A percentile compares a stretch with the other conserved stretches of the same genome.
These are phyloP conservation scores for rat (Rattus norvegicus) DNA, from an alignment of 2,113 vertebrate genomes.

Conservation along the genomic window GRCr8 NC_086021.1:81544501-81545000, in stretches of 20 bases:
- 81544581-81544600: neutral
- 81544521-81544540: neutral
- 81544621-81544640: neutral
- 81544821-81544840: neutral
- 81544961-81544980: neutral
- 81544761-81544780: neutral
- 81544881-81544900: neutral
- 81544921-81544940: neutral
- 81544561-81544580: neutral
- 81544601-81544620: neutral
- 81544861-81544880: neutral
- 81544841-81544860: fast-evolving
- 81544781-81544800: neutral
- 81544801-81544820: neutral
- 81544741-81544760: neutral
- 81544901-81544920: neutral
- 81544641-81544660: neutral
- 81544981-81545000: neutral
- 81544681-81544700: too few species aligned
- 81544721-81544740: neutral
- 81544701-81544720: neutral
- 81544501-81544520: neutral
- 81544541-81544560: neutral
- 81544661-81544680: neutral
- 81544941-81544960: neutral